Evolutionary conservation across 92 coral and sea anemone species (phyloP), one percentile per base, ranked within the genome.

Genomic region (Chrysogorgia sp.): DNA sequence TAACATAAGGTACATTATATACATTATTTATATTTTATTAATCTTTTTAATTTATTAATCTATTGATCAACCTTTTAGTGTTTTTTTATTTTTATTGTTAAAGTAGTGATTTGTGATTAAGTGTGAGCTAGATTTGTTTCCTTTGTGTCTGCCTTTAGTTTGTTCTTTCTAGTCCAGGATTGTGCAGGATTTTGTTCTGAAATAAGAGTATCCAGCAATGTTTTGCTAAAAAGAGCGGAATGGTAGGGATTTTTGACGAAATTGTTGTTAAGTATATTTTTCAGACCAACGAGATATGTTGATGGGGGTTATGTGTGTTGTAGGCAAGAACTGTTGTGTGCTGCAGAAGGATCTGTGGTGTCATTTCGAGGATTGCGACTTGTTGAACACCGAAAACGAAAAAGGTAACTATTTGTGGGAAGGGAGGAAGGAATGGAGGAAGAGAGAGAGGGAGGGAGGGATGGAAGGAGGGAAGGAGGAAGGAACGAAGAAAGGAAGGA

Each of bases 81-180:
- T n/a, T n/a, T n/a, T n/a, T 37, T 5, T 37, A 37, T 4, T 37
- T 37, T 37, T 37, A 37, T 4, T 37, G 43, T 5, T 37, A 4
- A 37, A 12, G 6, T 37, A 4, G 43, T 37, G 6, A 37, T 37
- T 37, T 4, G 12, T 4, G 6, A 12, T 37, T 37, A 5, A n/a
- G 15, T n/a, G 47, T 0, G 7, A 3, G 10, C 14, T 7, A 13
- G 14, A 15, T 32, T 14, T 32, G 20, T 15, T 34, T 3, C 8
- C 8, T 24, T 29, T 7, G 7, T 30, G 24, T 49, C 48, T 25
- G 2, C 34, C 35, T 53, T 52, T 41, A 72, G 79, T 33, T 56
- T 72, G 33, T 72, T 64, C 58, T 34, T 28, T n/a, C 58, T 72
- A 17, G 34, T 32, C 24, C 79, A 72, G 55, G 52, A 55, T 34